Evolutionary conservation across 2,888 invertebrate genomes (phyloP), one percentile per base, ranked within the genome.

Genomic region (Carcina quercana): DNA sequence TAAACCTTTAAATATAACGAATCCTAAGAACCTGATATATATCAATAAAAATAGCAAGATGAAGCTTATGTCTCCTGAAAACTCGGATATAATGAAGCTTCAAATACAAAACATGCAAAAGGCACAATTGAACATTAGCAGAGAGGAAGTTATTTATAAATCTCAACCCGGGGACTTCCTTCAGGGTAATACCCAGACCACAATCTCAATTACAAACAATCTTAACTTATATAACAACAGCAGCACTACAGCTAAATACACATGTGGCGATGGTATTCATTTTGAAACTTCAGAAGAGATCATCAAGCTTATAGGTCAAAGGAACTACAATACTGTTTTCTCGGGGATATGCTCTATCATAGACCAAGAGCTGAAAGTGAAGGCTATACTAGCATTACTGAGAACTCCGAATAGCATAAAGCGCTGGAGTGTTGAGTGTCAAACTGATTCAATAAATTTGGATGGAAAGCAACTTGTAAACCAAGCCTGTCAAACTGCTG

Each of bases 261-360:
- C 4, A 8, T 11, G 22, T 11, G n/a, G n/a, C 10, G 5, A 6
- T 11, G 24, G 12, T 6, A 24, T 6, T 11, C 6, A 11, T 10
- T 17, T 25, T 7, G 59, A 62, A 37, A 66, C 62, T 1, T 82
- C 82, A 0, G 71, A 72, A 2, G 50, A 47, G 13, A 37, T 80
- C 0, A 52, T 59, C 0, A 53, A 51, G n/a, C 8, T 73, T 0
- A 71, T 82, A 1, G 82, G 82, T 0, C 74, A 76, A 24, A 56
- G 55, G 1, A 71, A 69, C 20, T 82, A 75, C 28, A 67, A 75
- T 13, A 51, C 50, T 1, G 34, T 79, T 0, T 61, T 80, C 1
- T 51, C 61, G 4, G 66, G 71, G 0, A 13, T 82, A 3, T 69
- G 72, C 29, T 71, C 76, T 0, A 59, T 79, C 0, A 55, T 74